Conservation (phyloP, 2,888 invertebrate genomes). For the Bombylius discolor region DNA sequence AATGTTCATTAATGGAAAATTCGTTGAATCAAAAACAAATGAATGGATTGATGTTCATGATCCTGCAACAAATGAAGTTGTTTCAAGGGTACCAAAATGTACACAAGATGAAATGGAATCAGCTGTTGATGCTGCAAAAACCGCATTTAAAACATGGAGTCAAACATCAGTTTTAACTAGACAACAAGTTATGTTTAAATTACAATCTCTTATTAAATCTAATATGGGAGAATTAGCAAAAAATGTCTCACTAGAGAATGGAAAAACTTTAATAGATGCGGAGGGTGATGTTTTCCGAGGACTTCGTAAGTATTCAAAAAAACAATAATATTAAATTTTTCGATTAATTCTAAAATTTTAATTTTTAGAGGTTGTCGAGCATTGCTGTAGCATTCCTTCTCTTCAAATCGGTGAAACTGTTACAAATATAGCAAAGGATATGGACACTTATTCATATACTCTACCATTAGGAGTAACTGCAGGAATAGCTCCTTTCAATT, state of each 20-base stretch:
- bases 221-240: slow-evolving; percentile 83
- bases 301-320: slow-evolving; percentile 59
- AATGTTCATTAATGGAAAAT: slow-evolving; percentile 90
- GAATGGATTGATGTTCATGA: slow-evolving; percentile 94
- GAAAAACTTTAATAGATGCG: slow-evolving; percentile 92
- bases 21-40: slow-evolving; percentile 79
- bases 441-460: slow-evolving; percentile 91
- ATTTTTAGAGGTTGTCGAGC: slow-evolving; percentile 82
- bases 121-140: slow-evolving; percentile 76
- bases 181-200: slow-evolving; percentile 84
- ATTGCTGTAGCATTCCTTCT: slow-evolving; percentile 85
- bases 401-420: slow-evolving; percentile 89
- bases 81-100: slow-evolving; percentile 76
- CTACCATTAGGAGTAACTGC: slow-evolving; percentile 78
- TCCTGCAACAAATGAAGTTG: slow-evolving; percentile 82
- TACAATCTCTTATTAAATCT: slow-evolving; percentile 71
- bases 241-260: slow-evolving; percentile 90
- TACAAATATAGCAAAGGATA: slow-evolving; percentile 68
- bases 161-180: slow-evolving; percentile 81
- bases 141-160: slow-evolving; percentile 71
- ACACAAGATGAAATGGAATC: slow-evolving; percentile 79
- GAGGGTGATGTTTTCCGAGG: slow-evolving; percentile 97
- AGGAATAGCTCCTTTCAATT: slow-evolving; percentile 97
- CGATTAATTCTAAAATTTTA: background rate
- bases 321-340: too few relatives aligned